These are phyloP conservation scores for Pristionchus entomophagus DNA, from an alignment of 2,888 invertebrate species.

Conservation along the genomic window DNA sequence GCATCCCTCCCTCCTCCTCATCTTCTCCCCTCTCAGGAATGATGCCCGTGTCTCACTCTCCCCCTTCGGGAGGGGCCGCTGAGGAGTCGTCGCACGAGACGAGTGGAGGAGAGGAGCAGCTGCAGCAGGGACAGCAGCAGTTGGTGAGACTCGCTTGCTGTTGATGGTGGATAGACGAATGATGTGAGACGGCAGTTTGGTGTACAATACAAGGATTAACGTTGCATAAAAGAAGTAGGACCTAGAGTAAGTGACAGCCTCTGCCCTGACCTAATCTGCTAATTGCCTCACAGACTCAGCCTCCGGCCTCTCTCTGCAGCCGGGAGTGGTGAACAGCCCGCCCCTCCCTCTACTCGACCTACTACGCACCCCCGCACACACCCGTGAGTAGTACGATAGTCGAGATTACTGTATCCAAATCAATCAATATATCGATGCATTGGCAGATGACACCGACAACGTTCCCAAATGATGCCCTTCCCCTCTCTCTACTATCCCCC, in stretches of 20 bases:
- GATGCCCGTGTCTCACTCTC: background rate
- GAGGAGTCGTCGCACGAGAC: background rate
- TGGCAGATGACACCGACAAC: conserved; percentile 39
- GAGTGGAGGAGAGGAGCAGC: conserved; percentile 31
- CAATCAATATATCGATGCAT: background rate
- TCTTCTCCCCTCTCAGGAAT: background rate
- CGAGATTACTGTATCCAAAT: background rate
- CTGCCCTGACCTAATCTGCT: no score
- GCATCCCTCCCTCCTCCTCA: no score
- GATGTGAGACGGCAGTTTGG: no score
- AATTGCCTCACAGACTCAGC: no score
- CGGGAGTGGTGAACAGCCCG: background rate
- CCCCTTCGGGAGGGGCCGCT: background rate
- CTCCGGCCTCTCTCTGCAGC: background rate
- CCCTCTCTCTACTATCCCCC: background rate
- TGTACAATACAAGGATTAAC: no score
- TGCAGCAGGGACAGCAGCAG: conserved; percentile 3
- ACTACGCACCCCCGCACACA: conserved; percentile 9
- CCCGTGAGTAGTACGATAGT: background rate
- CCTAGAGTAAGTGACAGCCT: no score
- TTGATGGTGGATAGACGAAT: no score
- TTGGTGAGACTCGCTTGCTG: no score
- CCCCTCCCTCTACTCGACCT: background rate
- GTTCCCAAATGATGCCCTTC: background rate
- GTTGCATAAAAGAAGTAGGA: no score